A percentile compares a stretch with the other conserved stretches of the same genome.
phyloP scores from a whole-genome alignment of 1,140 invertebrate genomes.

The Drosophila nebulosa region DNA sequence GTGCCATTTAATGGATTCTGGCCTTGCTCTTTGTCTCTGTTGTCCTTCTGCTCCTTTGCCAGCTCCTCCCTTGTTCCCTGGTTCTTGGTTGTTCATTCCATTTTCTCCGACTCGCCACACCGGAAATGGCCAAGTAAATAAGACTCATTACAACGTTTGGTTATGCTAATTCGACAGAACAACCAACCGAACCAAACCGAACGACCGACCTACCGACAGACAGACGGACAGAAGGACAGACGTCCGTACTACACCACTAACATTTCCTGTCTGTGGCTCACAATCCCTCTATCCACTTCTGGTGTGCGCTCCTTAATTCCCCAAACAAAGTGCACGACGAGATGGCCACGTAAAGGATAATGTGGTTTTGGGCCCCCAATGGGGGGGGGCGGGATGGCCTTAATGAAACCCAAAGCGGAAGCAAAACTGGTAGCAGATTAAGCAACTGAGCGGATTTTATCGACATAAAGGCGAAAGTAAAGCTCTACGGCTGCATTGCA shows the following conservation, averaged over 20 bases:
- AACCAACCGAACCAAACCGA: not conserved
- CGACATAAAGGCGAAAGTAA: constrained; percentile 52
- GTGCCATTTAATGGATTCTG: constrained; percentile 36
- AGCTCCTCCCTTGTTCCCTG: too few relatives aligned
- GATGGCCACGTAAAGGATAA: constrained; percentile 47
- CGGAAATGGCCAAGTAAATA: constrained; percentile 77
- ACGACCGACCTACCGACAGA: not conserved
- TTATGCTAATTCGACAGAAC: constrained; percentile 65
- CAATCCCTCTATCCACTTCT: constrained; percentile 5
- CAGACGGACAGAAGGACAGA: constrained; percentile 6
- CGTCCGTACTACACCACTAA: constrained; percentile 30
- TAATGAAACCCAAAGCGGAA: constrained; percentile 76
- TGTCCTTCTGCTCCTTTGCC: not conserved
- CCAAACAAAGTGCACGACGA: constrained; percentile 46
- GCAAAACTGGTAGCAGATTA: constrained; percentile 72
- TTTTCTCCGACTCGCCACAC: constrained; percentile 24
- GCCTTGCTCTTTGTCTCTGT: constrained; percentile 16
- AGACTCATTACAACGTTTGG: constrained; percentile 76
- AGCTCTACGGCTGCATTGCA: constrained; percentile 20
- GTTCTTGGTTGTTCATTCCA: too few relatives aligned
- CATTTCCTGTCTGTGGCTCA: constrained; percentile 19
- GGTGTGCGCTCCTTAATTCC: constrained; percentile 38
- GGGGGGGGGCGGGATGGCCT: too few relatives aligned
- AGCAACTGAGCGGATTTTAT: constrained; percentile 73
- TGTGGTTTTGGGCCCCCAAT: constrained; percentile 49